Base-by-base conservation (phyloP, 2,888 invertebrate species). In the Lycia hirtaria region DNA sequence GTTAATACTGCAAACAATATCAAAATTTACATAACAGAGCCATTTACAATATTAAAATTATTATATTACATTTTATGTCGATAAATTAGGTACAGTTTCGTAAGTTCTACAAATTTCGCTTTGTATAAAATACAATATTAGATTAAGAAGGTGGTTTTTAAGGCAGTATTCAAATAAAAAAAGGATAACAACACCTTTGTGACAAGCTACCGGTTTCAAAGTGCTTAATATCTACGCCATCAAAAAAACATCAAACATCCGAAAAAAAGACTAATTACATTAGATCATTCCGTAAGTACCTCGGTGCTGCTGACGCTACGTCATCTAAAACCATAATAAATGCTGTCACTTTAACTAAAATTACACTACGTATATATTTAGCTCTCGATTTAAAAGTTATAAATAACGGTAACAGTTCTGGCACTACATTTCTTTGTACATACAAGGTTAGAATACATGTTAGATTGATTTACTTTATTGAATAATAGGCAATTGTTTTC, bases 281-380 rank as follows among this genome's bases (percentile, higher is more conserved):
- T 43, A 52, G 47, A 64, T 61, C 52, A 61, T 69, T 80, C 80
- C 81, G 81, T 86, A 88, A 84, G 85, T 87, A 88, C 80, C 62
- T 71, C 60, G 77, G 78, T 80, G 84, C 81, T 84, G 81, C 81
- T 81, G 81, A 76, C 66, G 66, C 62, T 66, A 56, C 62, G 64
- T 60, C 60, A 65, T 72, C 72, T 72, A 75, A 76, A 74, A 73
- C 60, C 70, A 74, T 73, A 76, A 78, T 87, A 88, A 88, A 88
- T 88, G 88, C 88, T 83, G 77, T 69, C 72, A 69, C 71, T 74
- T 69, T 71, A 68, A 61, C 70, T 72, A 68, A 72, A 68, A 70
- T 65, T 69, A 70, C 54, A 62, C 61, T 67, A 65, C 60, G 57
- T 64, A 62, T 15, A 57, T 33, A 59, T 51, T 69, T 65, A 51